phyloP scores from a whole-genome alignment of 2,113 vertebrate species.

The Nymphicus hollandicus region DNA sequence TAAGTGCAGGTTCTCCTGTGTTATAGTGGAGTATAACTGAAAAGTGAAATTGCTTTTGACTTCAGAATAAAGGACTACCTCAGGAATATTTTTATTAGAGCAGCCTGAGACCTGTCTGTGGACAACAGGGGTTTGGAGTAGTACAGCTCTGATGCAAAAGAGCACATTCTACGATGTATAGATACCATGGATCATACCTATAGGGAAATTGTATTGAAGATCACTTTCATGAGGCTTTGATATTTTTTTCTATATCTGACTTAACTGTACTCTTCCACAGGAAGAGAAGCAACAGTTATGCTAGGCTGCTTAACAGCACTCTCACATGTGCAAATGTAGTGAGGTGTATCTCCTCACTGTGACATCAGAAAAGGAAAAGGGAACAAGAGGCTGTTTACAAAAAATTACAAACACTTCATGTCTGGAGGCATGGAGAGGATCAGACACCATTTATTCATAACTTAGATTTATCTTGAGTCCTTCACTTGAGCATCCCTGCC shows the following conservation, averaged over 20 bases:
- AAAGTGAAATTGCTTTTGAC: background rate
- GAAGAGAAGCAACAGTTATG: background rate
- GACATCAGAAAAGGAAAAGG: background rate
- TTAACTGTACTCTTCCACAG: background rate
- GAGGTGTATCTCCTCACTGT: background rate
- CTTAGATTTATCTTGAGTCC: background rate
- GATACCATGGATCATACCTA: background rate
- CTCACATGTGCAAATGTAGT: background rate
- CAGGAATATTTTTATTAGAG: background rate
- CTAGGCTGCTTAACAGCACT: background rate
- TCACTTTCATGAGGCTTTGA: background rate
- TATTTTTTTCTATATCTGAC: background rate
- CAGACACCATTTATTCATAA: background rate
- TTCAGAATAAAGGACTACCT: background rate
- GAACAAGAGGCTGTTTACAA: background rate
- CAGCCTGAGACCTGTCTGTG: background rate
- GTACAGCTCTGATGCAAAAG: background rate
- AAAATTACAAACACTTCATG: background rate
- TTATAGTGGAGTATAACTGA: background rate
- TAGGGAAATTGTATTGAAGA: background rate
- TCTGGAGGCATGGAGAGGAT: background rate
- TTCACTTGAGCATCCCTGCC: background rate
- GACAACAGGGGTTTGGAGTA: background rate
- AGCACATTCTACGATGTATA: background rate
- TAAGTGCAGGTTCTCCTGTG: background rate